phyloP scores from a whole-genome alignment of 2,797 vertebrate genomes.

The Sitta carolinensis region DNA sequence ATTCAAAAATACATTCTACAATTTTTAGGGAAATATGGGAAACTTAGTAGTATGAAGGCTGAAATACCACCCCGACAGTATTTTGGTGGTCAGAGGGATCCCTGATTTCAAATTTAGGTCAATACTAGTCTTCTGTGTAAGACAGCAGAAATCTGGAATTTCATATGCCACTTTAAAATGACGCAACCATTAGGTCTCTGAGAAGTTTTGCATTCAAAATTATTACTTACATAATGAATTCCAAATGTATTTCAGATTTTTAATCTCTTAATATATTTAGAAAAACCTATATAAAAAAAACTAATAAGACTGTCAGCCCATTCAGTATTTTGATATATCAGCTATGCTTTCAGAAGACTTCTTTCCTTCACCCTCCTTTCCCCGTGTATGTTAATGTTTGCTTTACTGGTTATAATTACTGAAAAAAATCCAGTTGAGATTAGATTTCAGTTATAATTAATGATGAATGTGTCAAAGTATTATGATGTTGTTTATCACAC shows the following conservation, averaged over 20 bases:
- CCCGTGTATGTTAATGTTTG: slow-evolving; percentile 24
- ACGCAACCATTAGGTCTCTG: not conserved
- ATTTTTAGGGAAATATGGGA: not conserved
- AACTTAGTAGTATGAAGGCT: not conserved
- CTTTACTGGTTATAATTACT: slow-evolving; percentile 51
- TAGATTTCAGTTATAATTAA: slow-evolving; percentile 69
- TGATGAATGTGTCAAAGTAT: slow-evolving; percentile 61
- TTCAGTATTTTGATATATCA: slow-evolving; percentile 38
- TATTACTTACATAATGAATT: not conserved
- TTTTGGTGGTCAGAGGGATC: not conserved
- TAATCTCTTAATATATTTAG: not conserved
- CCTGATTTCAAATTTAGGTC: not conserved
- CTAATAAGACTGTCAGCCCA: not conserved
- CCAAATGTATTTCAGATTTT: not conserved
- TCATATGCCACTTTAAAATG: not conserved
- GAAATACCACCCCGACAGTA: not conserved
- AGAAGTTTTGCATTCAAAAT: not conserved
- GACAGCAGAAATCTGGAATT: not conserved
- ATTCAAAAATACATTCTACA: not conserved
- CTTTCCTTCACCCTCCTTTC: not conserved
- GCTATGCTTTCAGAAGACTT: not conserved
- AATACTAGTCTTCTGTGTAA: not conserved
- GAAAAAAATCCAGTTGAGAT: slow-evolving; percentile 46
- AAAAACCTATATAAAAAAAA: not conserved
- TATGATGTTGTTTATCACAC: slow-evolving; percentile 66